Base-by-base conservation (phyloP, 2,888 invertebrate genomes). In the Acanthococcus lagerstroemiae region DNA sequence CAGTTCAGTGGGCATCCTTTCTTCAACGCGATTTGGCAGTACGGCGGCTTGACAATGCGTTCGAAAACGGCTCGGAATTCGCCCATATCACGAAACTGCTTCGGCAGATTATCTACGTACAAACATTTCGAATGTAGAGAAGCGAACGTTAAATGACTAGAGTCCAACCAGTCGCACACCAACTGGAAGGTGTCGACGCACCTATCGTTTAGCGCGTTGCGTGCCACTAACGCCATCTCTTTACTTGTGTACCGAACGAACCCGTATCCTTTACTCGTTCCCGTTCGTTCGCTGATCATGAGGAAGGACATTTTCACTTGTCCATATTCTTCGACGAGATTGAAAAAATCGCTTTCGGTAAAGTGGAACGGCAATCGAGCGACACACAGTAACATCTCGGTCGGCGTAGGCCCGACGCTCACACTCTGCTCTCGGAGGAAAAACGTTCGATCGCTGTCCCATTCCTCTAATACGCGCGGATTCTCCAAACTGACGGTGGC, bases 231-330 rank as follows among this genome's bases (percentile, higher is more conserved):
- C 3, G 79, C 78, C 58, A 76, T 75, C 69, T 79, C 80, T 69
- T 78, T 77, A 60, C 75, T 77, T 37, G 74, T 73, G 73, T 78
- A 81, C 70, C 80, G 79, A 25, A 81, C 80, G 72, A 81, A 78
- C 2, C 80, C 81, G 73, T 81, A 81, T 15, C 80, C 80, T 72
- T 80, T 80, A 72, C 77, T 79, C 44, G 76, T 74, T 77, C 80
- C 79, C 70, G 76, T 75, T 70, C 75, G 74, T 69, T 78, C 77
- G 70, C 77, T 76, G 70, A 76, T 74, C 77, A 80, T 79, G 37
- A 81, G 75, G 72, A 80, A 81, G 68, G 77, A 75, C 66, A 77
- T 76, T 25, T 75, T 74, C 6, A 80, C 74, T 58, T 76, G 74
- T 1, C 80, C 80, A 70, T 76, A 78, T 63, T 74, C 72, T 5